A percentile compares a stretch with the other conserved stretches of the same genome.
phyloP scores from a whole-genome alignment of 2,888 invertebrate genomes.

The Alloscopus bannaensis region DNA sequence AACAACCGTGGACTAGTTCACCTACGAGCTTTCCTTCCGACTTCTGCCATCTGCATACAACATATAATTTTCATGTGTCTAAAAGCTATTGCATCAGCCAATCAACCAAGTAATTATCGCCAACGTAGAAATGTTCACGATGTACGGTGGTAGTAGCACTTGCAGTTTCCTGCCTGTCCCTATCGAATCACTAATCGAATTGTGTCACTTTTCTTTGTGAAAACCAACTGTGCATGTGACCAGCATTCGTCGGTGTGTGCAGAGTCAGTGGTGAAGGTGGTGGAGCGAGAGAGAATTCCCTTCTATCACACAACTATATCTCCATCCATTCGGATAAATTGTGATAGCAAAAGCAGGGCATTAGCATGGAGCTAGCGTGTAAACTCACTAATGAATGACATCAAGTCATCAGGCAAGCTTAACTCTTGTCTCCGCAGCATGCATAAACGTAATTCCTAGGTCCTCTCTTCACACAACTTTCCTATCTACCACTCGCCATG shows the following conservation, averaged over 20 bases:
- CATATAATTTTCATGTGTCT: background rate
- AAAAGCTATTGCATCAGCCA: constrained; percentile 39
- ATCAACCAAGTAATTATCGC: constrained; percentile 53
- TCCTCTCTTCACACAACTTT: background rate
- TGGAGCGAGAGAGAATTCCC: background rate
- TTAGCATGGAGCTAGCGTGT: constrained; percentile 30
- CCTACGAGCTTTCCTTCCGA: too few relatives aligned
- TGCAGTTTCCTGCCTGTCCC: constrained; percentile 10
- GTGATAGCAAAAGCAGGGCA: constrained; percentile 14
- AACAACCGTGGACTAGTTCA: too few relatives aligned
- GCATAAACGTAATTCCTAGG: too few relatives aligned
- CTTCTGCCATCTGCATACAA: background rate
- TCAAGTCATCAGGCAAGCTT: constrained; percentile 44
- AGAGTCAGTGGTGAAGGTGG: too few relatives aligned
- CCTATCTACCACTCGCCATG: too few relatives aligned
- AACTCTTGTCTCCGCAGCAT: background rate
- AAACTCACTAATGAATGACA: constrained; percentile 53
- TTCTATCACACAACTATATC: too few relatives aligned
- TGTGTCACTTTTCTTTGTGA: constrained; percentile 1
- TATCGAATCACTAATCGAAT: constrained; percentile 56
- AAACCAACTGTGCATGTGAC: background rate
- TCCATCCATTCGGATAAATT: constrained; percentile 7
- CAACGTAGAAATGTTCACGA: constrained; percentile 37
- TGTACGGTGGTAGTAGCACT: background rate
- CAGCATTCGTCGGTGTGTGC: too few relatives aligned